Percentiles rank a stretch among this genome's conserved stretches.
Evolutionary conservation across 2,888 invertebrate species (phyloP).

Genomic region (Drosophila rellima): DNA sequence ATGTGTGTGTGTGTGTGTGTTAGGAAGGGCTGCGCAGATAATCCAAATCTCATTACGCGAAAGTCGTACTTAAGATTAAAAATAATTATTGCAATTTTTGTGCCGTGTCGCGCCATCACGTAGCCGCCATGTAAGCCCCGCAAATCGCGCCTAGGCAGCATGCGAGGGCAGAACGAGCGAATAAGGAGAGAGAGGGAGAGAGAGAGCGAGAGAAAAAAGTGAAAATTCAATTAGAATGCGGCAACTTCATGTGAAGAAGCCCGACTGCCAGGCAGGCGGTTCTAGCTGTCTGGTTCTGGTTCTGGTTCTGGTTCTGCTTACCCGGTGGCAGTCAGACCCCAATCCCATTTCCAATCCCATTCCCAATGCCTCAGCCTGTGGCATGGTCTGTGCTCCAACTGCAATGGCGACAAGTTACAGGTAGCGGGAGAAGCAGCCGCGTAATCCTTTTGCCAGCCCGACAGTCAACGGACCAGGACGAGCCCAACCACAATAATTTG

Average conservation of each 20-base stretch:
- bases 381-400: constrained; percentile 49
- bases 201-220: constrained; percentile 52
- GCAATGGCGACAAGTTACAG: constrained; percentile 71
- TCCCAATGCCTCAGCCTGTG: constrained; percentile 13
- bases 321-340: constrained; percentile 6
- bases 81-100: constrained; percentile 81
- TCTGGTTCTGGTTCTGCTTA: constrained; percentile 40
- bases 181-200: background rate
- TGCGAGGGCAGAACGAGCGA: background rate
- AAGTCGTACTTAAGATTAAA: constrained; percentile 81
- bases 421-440: constrained; percentile 47
- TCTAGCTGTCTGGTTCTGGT: constrained; percentile 67
- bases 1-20: constrained; percentile 5
- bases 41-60: constrained; percentile 80
- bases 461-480: constrained; percentile 33
- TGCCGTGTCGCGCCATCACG: constrained; percentile 69
- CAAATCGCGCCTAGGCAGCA: constrained; percentile 27
- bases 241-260: constrained; percentile 71
- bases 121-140: constrained; percentile 51
- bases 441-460: constrained; percentile 74
- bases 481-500: constrained; percentile 78
- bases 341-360: background rate
- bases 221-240: constrained; percentile 81
- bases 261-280: constrained; percentile 49
- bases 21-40: constrained; percentile 59